These are phyloP conservation scores for Microcebus murinus DNA, from an alignment of 2,113 vertebrate genomes.

Conservation along the genomic window DNA sequence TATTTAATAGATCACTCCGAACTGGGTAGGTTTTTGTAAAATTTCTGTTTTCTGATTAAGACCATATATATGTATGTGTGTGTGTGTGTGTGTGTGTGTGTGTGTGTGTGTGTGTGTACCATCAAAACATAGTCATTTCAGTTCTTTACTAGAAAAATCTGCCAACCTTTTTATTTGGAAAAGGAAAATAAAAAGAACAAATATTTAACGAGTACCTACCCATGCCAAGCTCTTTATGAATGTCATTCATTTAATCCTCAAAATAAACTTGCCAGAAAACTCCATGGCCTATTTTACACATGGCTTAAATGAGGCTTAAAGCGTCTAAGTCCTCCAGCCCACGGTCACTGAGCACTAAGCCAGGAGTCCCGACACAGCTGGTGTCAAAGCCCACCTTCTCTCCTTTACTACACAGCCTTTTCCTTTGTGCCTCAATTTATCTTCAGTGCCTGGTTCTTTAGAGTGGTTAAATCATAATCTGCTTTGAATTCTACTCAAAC, in stretches of 20 bases:
- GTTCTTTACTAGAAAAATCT: not conserved
- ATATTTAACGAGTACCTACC: not conserved
- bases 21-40: conserved; percentile 81
- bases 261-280: not conserved
- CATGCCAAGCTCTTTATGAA: not conserved
- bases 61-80: not conserved
- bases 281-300: not conserved
- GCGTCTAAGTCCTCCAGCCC: not conserved
- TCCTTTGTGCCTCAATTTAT: not conserved
- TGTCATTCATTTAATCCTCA: not conserved
- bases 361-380: not conserved
- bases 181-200: not conserved
- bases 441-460: not conserved
- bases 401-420: not conserved
- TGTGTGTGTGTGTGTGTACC: no score
- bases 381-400: not conserved
- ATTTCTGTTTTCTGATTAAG: conserved; percentile 27
- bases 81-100: no score
- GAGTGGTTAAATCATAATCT: not conserved
- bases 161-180: conserved; percentile 18
- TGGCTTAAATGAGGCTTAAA: not conserved
- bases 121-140: not conserved
- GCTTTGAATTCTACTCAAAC: not conserved
- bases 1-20: conserved; percentile 82
- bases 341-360: not conserved